A percentile compares a stretch with the other conserved stretches of the same genome.
These are phyloP conservation scores for Phenacoccus solenopsis DNA, from an alignment of 1,140 invertebrate species.

Conservation along the genomic window DNA sequence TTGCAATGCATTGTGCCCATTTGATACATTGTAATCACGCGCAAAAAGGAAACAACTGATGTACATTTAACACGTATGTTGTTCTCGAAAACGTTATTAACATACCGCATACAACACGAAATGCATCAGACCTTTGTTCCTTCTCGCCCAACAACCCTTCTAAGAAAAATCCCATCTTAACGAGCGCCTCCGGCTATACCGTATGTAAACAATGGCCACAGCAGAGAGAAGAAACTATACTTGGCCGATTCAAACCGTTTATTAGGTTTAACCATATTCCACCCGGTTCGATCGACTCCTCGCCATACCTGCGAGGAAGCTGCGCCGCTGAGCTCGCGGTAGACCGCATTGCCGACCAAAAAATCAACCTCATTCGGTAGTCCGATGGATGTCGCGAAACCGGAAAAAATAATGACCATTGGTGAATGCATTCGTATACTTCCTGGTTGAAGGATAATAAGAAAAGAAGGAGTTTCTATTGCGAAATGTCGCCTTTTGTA, in stretches of 20 bases:
- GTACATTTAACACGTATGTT: not conserved
- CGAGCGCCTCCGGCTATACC: not conserved
- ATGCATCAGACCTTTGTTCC: not conserved
- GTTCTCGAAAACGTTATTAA: not conserved
- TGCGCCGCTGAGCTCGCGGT: too few species aligned
- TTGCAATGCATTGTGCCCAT: not conserved
- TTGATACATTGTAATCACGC: not conserved
- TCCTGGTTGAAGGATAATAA: too few species aligned
- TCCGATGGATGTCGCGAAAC: too few species aligned
- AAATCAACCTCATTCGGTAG: too few species aligned
- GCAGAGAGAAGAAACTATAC: not conserved
- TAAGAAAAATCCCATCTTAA: not conserved
- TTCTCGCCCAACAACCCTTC: not conserved
- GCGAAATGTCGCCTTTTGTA: too few species aligned
- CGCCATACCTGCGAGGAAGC: too few species aligned
- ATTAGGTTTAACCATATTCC: not conserved
- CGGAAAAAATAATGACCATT: too few species aligned
- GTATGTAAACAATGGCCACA: not conserved
- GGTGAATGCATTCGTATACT: too few species aligned
- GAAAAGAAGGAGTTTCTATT: too few species aligned
- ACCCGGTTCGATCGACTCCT: too few species aligned
- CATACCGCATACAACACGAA: not conserved
- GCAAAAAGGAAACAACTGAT: not conserved
- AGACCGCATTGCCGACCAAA: too few species aligned
- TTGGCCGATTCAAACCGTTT: not conserved